These are phyloP conservation scores for Radopholus similis DNA, from an alignment of 1,140 invertebrate genomes.

Conservation along the genomic window DNA sequence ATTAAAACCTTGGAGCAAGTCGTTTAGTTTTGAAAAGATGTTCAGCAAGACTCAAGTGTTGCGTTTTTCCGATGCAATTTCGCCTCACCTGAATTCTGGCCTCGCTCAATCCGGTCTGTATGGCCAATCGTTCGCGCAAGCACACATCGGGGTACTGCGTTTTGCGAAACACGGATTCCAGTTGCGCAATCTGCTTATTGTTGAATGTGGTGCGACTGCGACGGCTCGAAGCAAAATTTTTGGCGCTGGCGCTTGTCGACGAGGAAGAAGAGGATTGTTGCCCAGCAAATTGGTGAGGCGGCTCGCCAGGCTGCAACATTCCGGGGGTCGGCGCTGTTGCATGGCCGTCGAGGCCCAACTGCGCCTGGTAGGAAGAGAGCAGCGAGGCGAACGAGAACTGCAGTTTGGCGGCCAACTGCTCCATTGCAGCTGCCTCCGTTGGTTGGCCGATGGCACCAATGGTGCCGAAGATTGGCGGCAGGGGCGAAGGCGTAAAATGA, in stretches of 20 bases:
- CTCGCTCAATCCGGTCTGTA: slow-evolving; percentile 20
- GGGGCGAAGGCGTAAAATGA: no score
- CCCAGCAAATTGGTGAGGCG: no score
- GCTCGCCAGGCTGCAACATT: background rate
- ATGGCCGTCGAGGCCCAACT: background rate
- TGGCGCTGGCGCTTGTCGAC: background rate
- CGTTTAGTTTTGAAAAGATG: no score
- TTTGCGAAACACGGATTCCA: slow-evolving; percentile 19
- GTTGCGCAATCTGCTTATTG: slow-evolving; percentile 21
- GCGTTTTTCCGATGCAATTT: background rate
- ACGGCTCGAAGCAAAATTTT: slow-evolving; percentile 22
- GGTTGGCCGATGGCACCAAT: background rate
- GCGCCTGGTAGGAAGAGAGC: slow-evolving; percentile 11
- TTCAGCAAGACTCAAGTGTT: slow-evolving; percentile 11
- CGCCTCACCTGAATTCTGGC: slow-evolving; percentile 20
- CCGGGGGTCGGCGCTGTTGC: background rate
- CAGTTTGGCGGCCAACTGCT: slow-evolving; percentile 1
- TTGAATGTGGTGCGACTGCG: slow-evolving; percentile 28
- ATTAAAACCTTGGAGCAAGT: background rate
- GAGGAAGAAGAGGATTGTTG: background rate
- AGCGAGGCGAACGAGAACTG: background rate
- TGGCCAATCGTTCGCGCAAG: slow-evolving; percentile 17
- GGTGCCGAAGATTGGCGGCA: no score
- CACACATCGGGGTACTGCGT: slow-evolving; percentile 29
- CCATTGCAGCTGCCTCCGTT: background rate